phyloP scores from a whole-genome alignment of 2,113 vertebrate genomes.

The Clarias magur region DNA sequence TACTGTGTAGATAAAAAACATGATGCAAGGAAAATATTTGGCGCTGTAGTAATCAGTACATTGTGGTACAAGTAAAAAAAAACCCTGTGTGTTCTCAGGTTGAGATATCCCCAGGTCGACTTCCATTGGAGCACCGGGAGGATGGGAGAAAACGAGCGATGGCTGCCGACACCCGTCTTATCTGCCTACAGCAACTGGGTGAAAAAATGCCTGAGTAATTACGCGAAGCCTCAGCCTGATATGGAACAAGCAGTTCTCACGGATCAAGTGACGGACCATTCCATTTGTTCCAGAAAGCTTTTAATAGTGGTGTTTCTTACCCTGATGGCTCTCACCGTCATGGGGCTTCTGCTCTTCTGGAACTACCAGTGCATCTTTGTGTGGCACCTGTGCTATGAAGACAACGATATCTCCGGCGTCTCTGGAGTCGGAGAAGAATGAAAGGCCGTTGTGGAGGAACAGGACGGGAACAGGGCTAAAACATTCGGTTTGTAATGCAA shows the following conservation, averaged over 20 bases:
- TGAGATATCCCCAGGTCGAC: not conserved
- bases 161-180: not conserved
- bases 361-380: conserved; percentile 63
- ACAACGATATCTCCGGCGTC: not conserved
- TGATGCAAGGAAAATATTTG: too few species aligned
- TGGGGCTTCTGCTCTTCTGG: conserved; percentile 55
- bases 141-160: conserved; percentile 47
- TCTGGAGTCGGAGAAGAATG: not conserved
- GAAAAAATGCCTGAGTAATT: conserved; percentile 45
- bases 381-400: conserved; percentile 49
- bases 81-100: conserved; percentile 25
- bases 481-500: not conserved
- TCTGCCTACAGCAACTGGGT: conserved; percentile 30
- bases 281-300: conserved; percentile 8
- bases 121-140: not conserved
- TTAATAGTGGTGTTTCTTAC: conserved; percentile 42
- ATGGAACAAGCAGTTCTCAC: not conserved
- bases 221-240: not conserved
- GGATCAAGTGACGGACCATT: not conserved
- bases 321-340: conserved; percentile 40
- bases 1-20: not conserved
- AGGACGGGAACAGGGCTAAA: too few species aligned
- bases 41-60: not conserved
- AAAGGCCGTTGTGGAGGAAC: not conserved
- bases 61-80: not conserved